Base-by-base conservation (phyloP, 2,888 invertebrate species). In the Anorthoa munda region DNA sequence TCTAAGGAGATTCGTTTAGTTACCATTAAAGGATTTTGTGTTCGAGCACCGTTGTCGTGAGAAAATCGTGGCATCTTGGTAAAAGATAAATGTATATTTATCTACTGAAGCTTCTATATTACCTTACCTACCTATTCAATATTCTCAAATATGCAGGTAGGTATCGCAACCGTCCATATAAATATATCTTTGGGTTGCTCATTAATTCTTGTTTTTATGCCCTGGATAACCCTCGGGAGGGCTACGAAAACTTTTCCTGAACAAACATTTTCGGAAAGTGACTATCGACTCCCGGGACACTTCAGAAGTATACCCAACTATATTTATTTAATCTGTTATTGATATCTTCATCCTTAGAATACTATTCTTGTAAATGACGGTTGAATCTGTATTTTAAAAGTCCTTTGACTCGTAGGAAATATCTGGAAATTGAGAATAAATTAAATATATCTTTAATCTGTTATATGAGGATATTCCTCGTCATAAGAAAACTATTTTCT, bases 201-300 rank as follows among this genome's bases (percentile, higher is more conserved):
- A 66, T 77, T 77, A 55, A 82, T 67, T 78, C 72, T 78, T 72
- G 78, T 82, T 71, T 71, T 64, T 64, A 78, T 78, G 23, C 26
- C 66, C 55, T 17, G 15, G n/a, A 59, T 67, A 46, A 55, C 78
- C 82, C 71, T 77, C 56, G 55, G 61, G 65, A 69, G 56, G 39
- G 26, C 48, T 61, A 51, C 61, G 60, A 71, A 78, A 77, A 77
- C 70, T 79, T 66, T 53, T 77, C 63, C 66, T 59, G 61, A 77
- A 70, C 63, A 77, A 66, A 82, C 21, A 64, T 78, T 72, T 79
- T 82, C 55, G 5, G 59, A 51, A 56, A 72, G 39, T 51, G 50
- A 51, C 53, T 61, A 53, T 50, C 17, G 78, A 45, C 61, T 55
- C 21, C 18, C 18, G 56, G 61, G 61, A 66, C n/a, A 21, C 26